Evolutionary conservation across 2,797 vertebrate genomes (phyloP).

Genomic region (Todus mexicanus): DNA sequence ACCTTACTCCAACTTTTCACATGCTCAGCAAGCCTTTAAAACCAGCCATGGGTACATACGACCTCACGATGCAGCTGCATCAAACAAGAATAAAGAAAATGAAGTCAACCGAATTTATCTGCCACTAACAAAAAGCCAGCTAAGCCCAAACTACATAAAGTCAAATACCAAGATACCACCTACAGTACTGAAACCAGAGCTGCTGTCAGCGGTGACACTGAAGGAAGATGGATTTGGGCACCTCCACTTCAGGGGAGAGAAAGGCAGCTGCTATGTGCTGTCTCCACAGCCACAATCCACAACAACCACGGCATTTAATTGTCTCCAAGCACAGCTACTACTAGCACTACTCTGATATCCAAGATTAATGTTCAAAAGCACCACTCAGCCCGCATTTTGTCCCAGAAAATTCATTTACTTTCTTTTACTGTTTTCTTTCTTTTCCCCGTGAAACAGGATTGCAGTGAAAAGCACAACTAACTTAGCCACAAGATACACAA

Average conservation of each 20-base stretch:
- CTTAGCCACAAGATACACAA: neutral
- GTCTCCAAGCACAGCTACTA: neutral
- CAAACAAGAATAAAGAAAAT: neutral
- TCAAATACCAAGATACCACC: neutral
- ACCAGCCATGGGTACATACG: fast-evolving
- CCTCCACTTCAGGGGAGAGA: neutral
- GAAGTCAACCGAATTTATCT: neutral
- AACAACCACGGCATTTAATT: neutral
- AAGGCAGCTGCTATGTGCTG: fast-evolving
- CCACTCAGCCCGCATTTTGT: neutral
- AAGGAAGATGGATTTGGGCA: neutral
- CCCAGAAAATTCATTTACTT: neutral
- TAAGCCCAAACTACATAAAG: too few species aligned
- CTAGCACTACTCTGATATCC: neutral
- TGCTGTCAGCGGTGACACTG: neutral
- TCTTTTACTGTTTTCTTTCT: neutral
- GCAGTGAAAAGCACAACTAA: neutral
- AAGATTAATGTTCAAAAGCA: neutral
- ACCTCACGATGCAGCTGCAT: neutral
- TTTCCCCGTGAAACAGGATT: neutral
- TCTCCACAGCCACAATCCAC: neutral
- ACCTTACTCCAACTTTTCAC: neutral
- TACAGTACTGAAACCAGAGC: neutral
- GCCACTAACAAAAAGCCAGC: neutral
- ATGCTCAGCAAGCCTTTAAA: neutral